phyloP scores from a whole-genome alignment of 2,113 vertebrate genomes.

The Pitta sordida region DNA sequence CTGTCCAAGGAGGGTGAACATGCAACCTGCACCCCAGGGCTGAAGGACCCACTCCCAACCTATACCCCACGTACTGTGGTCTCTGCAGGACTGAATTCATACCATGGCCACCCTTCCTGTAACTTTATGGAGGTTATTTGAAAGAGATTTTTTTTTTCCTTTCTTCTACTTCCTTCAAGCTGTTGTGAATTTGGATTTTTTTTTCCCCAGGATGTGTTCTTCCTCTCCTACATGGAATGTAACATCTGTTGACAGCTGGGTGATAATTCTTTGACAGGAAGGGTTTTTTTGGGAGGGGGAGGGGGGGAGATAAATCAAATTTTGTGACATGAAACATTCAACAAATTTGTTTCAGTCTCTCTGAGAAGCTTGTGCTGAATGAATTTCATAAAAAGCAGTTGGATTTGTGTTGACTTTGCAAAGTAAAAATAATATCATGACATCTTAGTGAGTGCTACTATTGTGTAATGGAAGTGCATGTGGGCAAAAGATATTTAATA shows the following conservation, averaged over 20 bases:
- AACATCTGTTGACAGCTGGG: constrained; percentile 30
- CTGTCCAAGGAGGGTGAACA: neutral
- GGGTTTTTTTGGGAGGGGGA: fast-evolving
- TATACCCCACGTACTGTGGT: fast-evolving
- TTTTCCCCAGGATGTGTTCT: neutral
- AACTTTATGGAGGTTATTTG: neutral
- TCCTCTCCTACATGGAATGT: neutral
- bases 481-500: neutral
- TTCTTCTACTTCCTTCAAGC: neutral
- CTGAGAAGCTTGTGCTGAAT: neutral
- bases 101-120: neutral
- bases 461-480: neutral
- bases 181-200: neutral
- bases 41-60: neutral
- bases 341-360: neutral
- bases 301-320: neutral
- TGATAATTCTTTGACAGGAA: constrained; percentile 36
- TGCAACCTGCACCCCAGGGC: fast-evolving
- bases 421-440: neutral
- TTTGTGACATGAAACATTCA: neutral
- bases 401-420: neutral
- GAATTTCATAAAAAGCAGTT: neutral
- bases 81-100: neutral
- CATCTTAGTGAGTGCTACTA: neutral
- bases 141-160: neutral